phyloP scores from a whole-genome alignment of 2,113 vertebrate genomes.

The Heliornis fulica region DNA sequence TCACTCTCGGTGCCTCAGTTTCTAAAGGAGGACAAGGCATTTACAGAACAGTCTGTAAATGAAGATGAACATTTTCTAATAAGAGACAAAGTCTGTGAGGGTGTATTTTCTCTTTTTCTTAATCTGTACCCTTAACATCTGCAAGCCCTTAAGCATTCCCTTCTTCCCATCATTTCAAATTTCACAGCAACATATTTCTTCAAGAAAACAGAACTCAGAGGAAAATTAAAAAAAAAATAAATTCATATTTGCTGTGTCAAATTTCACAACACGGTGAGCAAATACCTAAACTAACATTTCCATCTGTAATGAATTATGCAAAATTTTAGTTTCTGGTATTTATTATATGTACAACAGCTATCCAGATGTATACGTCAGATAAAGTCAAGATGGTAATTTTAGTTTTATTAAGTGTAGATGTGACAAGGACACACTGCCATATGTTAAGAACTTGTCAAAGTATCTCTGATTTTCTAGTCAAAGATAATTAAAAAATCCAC shows the following conservation, averaged over 20 bases:
- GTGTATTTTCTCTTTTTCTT: background rate
- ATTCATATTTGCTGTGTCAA: background rate
- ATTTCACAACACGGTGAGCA: background rate
- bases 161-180: background rate
- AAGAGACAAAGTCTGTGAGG: background rate
- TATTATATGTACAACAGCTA: background rate
- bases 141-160: background rate
- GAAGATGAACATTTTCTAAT: background rate
- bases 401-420: background rate
- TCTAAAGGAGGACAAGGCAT: background rate
- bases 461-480: background rate
- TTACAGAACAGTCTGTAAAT: background rate
- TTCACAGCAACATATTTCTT: background rate
- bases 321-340: background rate
- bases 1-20: background rate
- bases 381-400: background rate
- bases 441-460: background rate
- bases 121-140: background rate
- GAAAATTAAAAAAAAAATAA: background rate
- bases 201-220: background rate
- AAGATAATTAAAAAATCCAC: background rate
- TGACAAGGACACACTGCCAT: background rate
- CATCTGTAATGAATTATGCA: background rate
- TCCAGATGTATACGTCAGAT: background rate
- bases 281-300: background rate